These are phyloP conservation scores for Drosophila melanosoma DNA, from an alignment of 2,888 invertebrate genomes.

Conservation along the genomic window DNA sequence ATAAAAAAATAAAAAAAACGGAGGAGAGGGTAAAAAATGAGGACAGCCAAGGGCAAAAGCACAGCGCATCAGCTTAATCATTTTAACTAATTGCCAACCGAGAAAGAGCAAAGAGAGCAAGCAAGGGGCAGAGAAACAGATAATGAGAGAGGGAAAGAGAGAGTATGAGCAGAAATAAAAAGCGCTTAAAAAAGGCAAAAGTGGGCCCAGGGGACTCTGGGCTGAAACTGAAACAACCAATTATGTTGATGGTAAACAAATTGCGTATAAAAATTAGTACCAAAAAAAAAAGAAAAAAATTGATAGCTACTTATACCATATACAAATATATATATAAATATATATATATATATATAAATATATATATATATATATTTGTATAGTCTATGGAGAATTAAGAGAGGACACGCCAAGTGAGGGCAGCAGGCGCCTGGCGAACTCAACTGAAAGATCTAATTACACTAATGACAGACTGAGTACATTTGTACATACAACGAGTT, in stretches of 20 bases:
- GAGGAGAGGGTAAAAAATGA: not conserved
- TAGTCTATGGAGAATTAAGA: constrained; percentile 24
- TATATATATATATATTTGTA: constrained; percentile 1
- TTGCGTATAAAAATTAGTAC: constrained; percentile 82
- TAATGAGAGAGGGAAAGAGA: constrained; percentile 3
- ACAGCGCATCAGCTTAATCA: constrained; percentile 79
- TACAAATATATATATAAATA: constrained; percentile 15
- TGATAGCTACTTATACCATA: constrained; percentile 51
- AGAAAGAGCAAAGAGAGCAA: constrained; percentile 11
- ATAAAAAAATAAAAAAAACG: constrained; percentile 8
- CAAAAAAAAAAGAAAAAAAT: constrained; percentile 36
- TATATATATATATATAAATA: constrained; percentile 8
- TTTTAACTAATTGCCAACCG: constrained; percentile 78
- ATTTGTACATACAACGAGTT: not conserved
- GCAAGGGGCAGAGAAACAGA: not conserved
- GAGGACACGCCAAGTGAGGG: constrained; percentile 66
- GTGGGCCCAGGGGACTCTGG: constrained; percentile 68
- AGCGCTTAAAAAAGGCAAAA: constrained; percentile 73
- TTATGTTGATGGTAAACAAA: constrained; percentile 85
- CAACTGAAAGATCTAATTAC: constrained; percentile 81
- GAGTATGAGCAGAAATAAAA: constrained; percentile 59
- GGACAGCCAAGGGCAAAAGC: constrained; percentile 53
- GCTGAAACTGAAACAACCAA: constrained; percentile 66
- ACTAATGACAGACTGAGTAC: constrained; percentile 73
- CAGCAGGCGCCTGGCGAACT: constrained; percentile 10